Evolutionary conservation across 2,888 invertebrate species (phyloP).

Genomic region (Augochlorella aurata): DNA sequence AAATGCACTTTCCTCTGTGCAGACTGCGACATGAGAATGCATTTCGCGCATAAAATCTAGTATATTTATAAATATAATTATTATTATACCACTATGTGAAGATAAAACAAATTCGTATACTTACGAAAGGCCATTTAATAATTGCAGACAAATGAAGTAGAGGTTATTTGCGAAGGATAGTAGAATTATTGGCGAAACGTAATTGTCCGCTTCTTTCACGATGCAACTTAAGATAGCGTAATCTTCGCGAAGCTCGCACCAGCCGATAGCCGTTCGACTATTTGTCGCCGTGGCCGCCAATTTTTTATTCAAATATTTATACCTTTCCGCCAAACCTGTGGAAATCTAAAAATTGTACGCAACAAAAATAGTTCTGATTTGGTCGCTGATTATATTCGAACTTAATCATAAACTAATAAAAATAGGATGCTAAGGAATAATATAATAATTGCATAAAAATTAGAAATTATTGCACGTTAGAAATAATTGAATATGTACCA

Average conservation of each 20-base stretch:
- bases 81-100: too few relatives aligned
- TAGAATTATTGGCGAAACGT: slow-evolving; percentile 85
- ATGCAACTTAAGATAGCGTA: slow-evolving; percentile 86
- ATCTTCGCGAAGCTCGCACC: slow-evolving; percentile 86
- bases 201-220: slow-evolving; percentile 84
- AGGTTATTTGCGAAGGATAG: slow-evolving; percentile 88
- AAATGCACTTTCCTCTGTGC: too few relatives aligned
- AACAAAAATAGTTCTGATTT: background rate
- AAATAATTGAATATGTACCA: slow-evolving; percentile 83
- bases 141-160: slow-evolving; percentile 88
- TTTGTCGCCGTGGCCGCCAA: slow-evolving; percentile 79
- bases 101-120: slow-evolving; percentile 56
- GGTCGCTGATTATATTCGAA: background rate
- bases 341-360: slow-evolving; percentile 67
- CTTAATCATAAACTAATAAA: background rate
- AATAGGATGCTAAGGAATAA: background rate
- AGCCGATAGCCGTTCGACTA: slow-evolving; percentile 79
- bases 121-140: slow-evolving; percentile 87
- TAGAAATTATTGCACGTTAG: background rate
- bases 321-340: slow-evolving; percentile 85
- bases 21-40: too few relatives aligned
- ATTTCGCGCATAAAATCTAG: too few relatives aligned
- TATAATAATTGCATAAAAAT: background rate
- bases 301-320: slow-evolving; percentile 84
- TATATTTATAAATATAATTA: too few relatives aligned